Evolutionary conservation across 2,797 vertebrate species (phyloP).

Genomic region (Trachops cirrhosus): DNA sequence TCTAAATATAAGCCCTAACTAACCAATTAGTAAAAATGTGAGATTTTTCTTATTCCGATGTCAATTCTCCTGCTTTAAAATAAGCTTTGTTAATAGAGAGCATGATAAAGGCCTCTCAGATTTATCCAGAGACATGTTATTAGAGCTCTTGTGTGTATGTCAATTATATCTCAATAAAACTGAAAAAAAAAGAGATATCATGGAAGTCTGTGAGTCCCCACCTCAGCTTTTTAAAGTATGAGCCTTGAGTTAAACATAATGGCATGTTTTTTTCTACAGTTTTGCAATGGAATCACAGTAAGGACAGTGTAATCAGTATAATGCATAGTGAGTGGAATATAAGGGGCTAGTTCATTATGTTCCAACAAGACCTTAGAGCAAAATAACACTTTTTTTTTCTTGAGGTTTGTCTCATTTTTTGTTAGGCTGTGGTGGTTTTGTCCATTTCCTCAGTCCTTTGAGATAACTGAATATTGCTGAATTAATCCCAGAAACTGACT

Average conservation of each 20-base stretch:
- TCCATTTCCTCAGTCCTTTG: slow-evolving; percentile 6
- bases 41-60: not conserved
- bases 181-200: not conserved
- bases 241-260: slow-evolving; percentile 43
- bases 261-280: slow-evolving; percentile 42
- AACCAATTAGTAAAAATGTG: slow-evolving; percentile 12
- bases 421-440: slow-evolving; percentile 2
- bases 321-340: slow-evolving; percentile 37
- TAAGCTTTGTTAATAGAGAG: not conserved
- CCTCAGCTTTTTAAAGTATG: slow-evolving; percentile 19
- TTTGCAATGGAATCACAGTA: slow-evolving; percentile 55
- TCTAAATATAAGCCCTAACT: not conserved
- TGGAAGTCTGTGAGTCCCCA: not conserved
- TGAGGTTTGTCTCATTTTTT: slow-evolving; percentile 34
- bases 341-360: slow-evolving; percentile 61
- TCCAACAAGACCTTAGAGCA: slow-evolving; percentile 56
- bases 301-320: slow-evolving; percentile 20
- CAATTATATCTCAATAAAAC: not conserved
- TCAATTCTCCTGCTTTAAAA: slow-evolving; percentile 25
- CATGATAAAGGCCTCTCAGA: not conserved
- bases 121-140: slow-evolving; percentile 46
- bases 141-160: slow-evolving; percentile 3
- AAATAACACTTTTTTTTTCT: not conserved
- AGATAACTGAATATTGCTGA: slow-evolving; percentile 44
- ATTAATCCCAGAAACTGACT: slow-evolving; percentile 45